Evolutionary conservation across 1,140 invertebrate species (phyloP).

Genomic region (Aphelenchoides fujianensis): DNA sequence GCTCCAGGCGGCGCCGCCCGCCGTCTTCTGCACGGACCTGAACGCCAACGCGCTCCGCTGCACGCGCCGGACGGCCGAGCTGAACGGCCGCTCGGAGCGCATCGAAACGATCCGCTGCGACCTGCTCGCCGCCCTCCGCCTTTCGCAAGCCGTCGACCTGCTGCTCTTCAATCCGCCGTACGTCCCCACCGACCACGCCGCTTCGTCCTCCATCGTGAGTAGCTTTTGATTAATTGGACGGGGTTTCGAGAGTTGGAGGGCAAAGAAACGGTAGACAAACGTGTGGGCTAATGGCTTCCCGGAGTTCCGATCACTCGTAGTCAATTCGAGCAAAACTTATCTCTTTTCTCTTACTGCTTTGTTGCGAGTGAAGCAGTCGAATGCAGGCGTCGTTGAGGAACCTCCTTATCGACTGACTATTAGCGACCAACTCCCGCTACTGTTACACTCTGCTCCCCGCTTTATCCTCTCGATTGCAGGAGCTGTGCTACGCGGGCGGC

Average conservation of each 20-base stretch:
- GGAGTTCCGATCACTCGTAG: no score
- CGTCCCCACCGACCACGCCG: conserved; percentile 73
- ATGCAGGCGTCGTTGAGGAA: neutral
- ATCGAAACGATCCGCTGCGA: conserved; percentile 34
- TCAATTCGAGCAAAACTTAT: no score
- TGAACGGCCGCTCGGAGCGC: conserved; percentile 63
- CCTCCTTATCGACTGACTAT: neutral
- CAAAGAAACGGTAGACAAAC: no score
- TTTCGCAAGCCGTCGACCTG: conserved; percentile 70
- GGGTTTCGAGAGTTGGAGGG: no score
- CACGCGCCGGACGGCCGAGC: conserved; percentile 69
- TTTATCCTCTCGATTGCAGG: no score
- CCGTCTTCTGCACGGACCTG: conserved; percentile 72
- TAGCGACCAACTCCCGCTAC: neutral
- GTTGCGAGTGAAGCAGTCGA: neutral
- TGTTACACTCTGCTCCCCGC: no score
- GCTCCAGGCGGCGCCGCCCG: conserved; percentile 51
- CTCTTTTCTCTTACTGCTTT: no score
- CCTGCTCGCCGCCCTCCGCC: conserved; percentile 21
- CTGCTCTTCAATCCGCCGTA: conserved; percentile 96
- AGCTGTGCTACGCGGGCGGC: conserved; percentile 54
- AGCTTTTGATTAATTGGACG: no score
- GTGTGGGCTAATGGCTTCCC: neutral
- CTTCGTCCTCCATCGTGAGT: conserved; percentile 26
- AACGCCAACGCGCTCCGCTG: conserved; percentile 75